Evolutionary conservation across 2,888 invertebrate species (phyloP).

Genomic region (Pristionchus japonicus): DNA sequence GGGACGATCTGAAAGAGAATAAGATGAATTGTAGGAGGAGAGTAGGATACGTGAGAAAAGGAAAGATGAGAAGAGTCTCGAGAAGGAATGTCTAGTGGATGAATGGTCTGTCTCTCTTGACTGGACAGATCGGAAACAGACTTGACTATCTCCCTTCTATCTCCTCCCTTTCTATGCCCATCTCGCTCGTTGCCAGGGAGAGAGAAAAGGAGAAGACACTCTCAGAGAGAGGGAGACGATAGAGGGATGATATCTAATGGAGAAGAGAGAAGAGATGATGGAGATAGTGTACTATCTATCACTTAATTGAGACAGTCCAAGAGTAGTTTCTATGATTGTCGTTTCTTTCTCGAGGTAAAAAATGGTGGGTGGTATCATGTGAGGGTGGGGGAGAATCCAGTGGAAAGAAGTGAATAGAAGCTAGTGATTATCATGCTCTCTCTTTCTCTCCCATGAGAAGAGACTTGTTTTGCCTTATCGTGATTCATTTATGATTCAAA

Average conservation of each 20-base stretch:
- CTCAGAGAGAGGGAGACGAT: not conserved
- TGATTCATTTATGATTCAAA: not conserved
- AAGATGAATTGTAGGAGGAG: not conserved
- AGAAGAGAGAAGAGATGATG: not conserved
- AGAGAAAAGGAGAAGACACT: conserved; percentile 4
- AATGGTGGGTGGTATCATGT: not conserved
- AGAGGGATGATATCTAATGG: not conserved
- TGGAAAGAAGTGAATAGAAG: not conserved
- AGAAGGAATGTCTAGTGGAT: not conserved
- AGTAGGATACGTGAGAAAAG: not conserved
- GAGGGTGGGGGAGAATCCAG: not conserved
- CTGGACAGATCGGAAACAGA: not conserved
- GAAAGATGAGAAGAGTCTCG: not conserved
- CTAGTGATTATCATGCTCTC: conserved; percentile 1
- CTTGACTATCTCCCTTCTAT: not conserved
- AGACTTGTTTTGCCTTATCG: not conserved
- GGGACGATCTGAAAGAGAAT: not conserved
- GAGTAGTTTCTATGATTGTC: not conserved
- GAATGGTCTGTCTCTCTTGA: not conserved
- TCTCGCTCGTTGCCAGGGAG: conserved; percentile 16
- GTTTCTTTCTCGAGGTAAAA: not conserved
- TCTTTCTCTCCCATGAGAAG: not conserved
- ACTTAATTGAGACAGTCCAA: not conserved
- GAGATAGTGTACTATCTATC: not conserved
- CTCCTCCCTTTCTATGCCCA: not conserved